phyloP scores from a whole-genome alignment of 2,113 vertebrate genomes.

The Brevimyrus niger region DNA sequence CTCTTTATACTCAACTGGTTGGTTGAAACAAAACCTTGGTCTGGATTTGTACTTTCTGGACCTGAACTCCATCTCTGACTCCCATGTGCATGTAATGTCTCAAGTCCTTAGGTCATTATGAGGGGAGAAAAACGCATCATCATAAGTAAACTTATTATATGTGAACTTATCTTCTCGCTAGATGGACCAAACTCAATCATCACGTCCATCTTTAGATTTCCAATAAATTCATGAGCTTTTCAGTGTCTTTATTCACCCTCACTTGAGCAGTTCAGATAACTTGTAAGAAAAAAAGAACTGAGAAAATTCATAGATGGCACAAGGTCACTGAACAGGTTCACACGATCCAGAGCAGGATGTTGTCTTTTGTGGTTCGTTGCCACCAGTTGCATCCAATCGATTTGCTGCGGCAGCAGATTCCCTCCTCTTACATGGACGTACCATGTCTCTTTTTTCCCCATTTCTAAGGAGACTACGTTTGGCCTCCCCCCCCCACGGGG shows the following conservation, averaged over 20 bases:
- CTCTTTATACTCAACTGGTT: neutral
- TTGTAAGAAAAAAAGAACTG: neutral
- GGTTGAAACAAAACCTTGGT: too few species aligned
- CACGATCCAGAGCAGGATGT: neutral
- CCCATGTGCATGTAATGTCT: neutral
- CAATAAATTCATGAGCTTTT: neutral
- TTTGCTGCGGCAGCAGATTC: neutral
- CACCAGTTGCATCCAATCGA: neutral
- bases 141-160: neutral
- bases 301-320: neutral
- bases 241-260: neutral
- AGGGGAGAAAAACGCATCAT: neutral
- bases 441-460: neutral
- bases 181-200: neutral
- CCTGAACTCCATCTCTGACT: too few species aligned
- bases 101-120: neutral
- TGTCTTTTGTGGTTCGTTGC: neutral
- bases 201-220: neutral
- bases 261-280: neutral
- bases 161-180: neutral
- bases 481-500: neutral
- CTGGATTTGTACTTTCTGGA: too few species aligned
- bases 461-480: neutral
- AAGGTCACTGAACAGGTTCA: neutral
- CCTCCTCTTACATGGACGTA: neutral